Base-by-base conservation (phyloP, 1,140 invertebrate genomes). In the Tachypleus tridentatus region DNA sequence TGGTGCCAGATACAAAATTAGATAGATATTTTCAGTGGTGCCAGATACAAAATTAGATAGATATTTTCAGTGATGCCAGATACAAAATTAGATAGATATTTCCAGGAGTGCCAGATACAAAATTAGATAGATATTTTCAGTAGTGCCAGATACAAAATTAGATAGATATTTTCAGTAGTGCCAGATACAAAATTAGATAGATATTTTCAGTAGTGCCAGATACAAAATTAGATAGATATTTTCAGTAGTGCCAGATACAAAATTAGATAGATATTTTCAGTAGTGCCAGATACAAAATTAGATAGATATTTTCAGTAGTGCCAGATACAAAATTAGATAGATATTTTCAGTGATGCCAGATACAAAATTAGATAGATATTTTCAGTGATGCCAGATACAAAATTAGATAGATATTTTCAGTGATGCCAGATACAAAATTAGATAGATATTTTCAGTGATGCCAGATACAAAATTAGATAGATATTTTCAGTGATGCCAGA, bases 81-180 rank as follows among this genome's bases (percentile, higher is more conserved):
- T 60, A 58, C 70, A 66, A 69, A 68, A 61, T 67, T 61, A 66
- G 57, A 63, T 57, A 67, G n/a, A n/a, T n/a, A n/a, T n/a, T 29
- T 29, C 2, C 29, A 29, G 29, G 0, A 2, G 29, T 29, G 29
- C 29, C 29, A 29, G 9, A 57, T 60, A 58, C 70, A 66, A 69
- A 68, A 61, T 67, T 61, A 66, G 57, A 63, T 57, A 67, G n/a
- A n/a, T n/a, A n/a, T n/a, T 29, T 29, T 29, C 29, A 29, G 29
- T 29, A 2, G 29, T 29, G 29, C 29, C 29, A 29, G 9, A 57
- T 60, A 58, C 70, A 66, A 69, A 68, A 61, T 67, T 61, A 66
- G 57, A 63, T 57, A 67, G n/a, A n/a, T n/a, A n/a, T n/a, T 29
- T 29, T 29, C 29, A 29, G 29, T 29, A 2, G 29, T 29, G 29